Evolutionary conservation across 2,113 vertebrate species (phyloP).

Genomic region (Corythornis vintsioides): DNA sequence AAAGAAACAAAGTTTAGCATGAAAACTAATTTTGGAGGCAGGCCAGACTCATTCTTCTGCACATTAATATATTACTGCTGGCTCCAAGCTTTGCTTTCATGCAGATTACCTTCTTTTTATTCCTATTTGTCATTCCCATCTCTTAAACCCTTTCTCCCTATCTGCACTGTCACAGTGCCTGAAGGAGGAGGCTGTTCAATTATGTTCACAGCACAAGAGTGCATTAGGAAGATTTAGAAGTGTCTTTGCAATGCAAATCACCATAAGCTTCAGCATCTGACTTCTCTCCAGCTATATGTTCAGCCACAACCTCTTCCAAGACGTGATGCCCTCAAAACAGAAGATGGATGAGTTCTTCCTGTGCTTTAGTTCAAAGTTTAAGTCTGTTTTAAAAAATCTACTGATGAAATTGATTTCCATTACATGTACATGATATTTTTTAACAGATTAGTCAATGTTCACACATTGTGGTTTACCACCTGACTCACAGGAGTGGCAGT

Average conservation of each 20-base stretch:
- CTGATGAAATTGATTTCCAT: neutral
- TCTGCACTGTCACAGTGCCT: neutral
- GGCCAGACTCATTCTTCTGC: neutral
- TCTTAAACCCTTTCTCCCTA: neutral
- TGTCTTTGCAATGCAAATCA: neutral
- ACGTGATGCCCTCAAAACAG: neutral
- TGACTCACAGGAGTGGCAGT: neutral
- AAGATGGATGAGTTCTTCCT: neutral
- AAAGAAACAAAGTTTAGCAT: neutral
- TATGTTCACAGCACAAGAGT: neutral
- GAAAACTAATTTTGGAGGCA: neutral
- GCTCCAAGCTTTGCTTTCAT: neutral
- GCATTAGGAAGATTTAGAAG: neutral
- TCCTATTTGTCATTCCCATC: neutral
- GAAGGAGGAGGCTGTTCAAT: neutral
- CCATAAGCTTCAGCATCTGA: neutral
- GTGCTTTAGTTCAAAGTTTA: neutral
- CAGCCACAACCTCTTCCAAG: neutral
- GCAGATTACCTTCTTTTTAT: neutral
- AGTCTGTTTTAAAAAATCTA: neutral
- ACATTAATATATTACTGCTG: neutral
- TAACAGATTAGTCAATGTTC: neutral
- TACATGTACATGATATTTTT: neutral
- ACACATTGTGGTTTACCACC: neutral
- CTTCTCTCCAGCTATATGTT: neutral